Conservation (phyloP, 2,113 vertebrate genomes). For the Crotalus viridis region DNA sequence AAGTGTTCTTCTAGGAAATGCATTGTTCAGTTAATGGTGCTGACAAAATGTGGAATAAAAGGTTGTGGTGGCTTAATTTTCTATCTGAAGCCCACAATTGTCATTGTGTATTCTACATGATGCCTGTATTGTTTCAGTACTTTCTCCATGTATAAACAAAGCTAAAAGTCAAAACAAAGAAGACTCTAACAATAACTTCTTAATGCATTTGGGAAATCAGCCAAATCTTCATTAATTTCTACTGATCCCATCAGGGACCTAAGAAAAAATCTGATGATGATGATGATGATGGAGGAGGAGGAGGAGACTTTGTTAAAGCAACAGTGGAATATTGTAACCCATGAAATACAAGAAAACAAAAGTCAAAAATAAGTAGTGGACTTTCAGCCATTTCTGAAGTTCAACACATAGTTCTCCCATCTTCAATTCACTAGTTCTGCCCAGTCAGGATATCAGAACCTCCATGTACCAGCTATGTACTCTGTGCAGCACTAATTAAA, state of each 20-base stretch:
- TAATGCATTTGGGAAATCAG: slow-evolving; percentile 57
- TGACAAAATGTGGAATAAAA: slow-evolving; percentile 59
- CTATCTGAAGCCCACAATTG: slow-evolving; percentile 57
- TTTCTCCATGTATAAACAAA: slow-evolving; percentile 39
- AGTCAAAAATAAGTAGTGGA: neutral
- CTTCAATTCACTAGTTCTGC: neutral
- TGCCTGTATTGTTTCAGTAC: slow-evolving; percentile 56
- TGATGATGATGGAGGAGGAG: neutral
- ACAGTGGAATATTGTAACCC: neutral
- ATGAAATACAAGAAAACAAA: neutral
- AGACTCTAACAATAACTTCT: slow-evolving; percentile 47
- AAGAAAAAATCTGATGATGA: neutral
- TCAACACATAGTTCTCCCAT: neutral
- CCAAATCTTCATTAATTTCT: slow-evolving; percentile 58
- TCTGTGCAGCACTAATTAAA: neutral
- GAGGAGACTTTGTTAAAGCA: neutral
- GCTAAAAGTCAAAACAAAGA: slow-evolving; percentile 29
- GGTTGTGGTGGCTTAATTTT: slow-evolving; percentile 52
- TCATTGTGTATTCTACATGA: slow-evolving; percentile 51
- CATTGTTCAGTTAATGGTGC: slow-evolving; percentile 51
- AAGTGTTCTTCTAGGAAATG: slow-evolving; percentile 55
- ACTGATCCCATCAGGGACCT: slow-evolving; percentile 37
- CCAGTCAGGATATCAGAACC: neutral
- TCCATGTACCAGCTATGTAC: neutral
- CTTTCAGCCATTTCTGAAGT: neutral